Evolutionary conservation across 2,797 vertebrate genomes (phyloP).

Genomic region (Momotus momota): DNA sequence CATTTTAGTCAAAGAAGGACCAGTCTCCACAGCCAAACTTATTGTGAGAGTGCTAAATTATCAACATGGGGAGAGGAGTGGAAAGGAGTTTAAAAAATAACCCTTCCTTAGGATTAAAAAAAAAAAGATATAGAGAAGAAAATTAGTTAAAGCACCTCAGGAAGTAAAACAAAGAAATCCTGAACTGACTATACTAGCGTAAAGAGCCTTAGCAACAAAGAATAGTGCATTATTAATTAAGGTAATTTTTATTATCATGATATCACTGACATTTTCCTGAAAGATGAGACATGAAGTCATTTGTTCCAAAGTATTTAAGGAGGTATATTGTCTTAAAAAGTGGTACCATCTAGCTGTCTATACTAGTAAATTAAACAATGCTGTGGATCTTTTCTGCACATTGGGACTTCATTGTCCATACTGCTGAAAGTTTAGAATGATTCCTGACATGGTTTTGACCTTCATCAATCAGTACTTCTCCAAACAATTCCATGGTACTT

Average conservation of each 20-base stretch:
- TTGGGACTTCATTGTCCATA: not conserved
- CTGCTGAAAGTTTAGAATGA: not conserved
- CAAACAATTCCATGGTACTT: not conserved
- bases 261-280: not conserved
- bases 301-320: not conserved
- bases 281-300: not conserved
- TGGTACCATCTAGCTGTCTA: not conserved
- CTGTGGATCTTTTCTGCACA: not conserved
- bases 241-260: not conserved
- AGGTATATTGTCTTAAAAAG: not conserved
- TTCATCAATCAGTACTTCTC: not conserved
- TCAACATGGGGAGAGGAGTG: accelerated
- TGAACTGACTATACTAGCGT: not conserved
- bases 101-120: not conserved
- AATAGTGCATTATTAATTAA: not conserved
- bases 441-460: not conserved
- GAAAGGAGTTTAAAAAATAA: not conserved
- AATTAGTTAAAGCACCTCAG: not conserved
- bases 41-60: not conserved
- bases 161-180: not conserved
- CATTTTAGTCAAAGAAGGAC: not conserved
- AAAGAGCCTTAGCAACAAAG: not conserved
- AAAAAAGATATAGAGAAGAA: not conserved
- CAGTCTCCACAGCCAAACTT: not conserved
- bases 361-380: not conserved